Conservation (phyloP, 2,797 vertebrate genomes). For the Myoxocephalus aenaeus region DNA sequence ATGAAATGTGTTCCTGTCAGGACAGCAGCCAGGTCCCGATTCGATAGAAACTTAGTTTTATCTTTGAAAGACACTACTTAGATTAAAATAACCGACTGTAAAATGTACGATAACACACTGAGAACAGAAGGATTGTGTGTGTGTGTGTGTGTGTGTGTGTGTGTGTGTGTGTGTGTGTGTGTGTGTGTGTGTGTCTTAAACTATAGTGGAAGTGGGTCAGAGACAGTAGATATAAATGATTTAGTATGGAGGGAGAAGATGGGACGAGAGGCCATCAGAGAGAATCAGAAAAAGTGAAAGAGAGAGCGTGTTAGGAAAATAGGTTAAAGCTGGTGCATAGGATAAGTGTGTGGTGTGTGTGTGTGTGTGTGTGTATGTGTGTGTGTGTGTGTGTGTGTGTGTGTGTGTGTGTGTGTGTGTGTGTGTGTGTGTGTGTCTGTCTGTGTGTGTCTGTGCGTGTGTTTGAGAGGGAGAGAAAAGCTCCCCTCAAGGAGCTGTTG, state of each 20-base stretch:
- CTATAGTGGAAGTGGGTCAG: slow-evolving; percentile 70
- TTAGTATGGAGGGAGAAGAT: slow-evolving; percentile 63
- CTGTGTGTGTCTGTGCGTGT: slow-evolving; percentile 31
- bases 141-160: slow-evolving; percentile 43
- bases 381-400: slow-evolving; percentile 30
- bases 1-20: neutral
- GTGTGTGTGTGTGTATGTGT: slow-evolving; percentile 31
- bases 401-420: neutral
- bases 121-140: slow-evolving; percentile 38
- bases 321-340: slow-evolving; percentile 73
- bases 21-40: slow-evolving; percentile 22
- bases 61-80: slow-evolving; percentile 29
- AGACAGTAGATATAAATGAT: slow-evolving; percentile 76
- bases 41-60: slow-evolving; percentile 30
- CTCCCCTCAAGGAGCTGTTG: slow-evolving; percentile 80
- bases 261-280: slow-evolving; percentile 61
- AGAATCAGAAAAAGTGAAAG: slow-evolving; percentile 40
- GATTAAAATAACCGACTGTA: slow-evolving; percentile 47
- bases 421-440: slow-evolving; percentile 37
- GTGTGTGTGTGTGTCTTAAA: slow-evolving; percentile 45
- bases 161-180: neutral
- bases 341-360: slow-evolving; percentile 48
- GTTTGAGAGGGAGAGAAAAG: slow-evolving; percentile 67
- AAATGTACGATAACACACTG: slow-evolving; percentile 34
- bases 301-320: slow-evolving; percentile 64